Percentiles rank a stretch among this genome's conserved stretches.
phyloP scores from a whole-genome alignment of 2,113 vertebrate genomes.

The Prunella himalayana region DNA sequence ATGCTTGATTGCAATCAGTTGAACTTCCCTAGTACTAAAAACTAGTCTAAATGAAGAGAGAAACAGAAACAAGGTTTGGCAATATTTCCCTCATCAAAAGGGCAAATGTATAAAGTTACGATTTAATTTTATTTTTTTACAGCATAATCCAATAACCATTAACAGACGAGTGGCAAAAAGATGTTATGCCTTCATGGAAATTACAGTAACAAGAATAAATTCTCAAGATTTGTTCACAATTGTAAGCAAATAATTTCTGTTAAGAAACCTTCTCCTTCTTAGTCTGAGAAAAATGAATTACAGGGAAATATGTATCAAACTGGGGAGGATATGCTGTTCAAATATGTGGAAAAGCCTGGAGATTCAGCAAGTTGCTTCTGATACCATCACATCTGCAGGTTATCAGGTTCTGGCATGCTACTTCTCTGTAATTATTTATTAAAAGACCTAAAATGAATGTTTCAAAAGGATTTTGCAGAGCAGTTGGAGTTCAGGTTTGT shows the following conservation, averaged over 20 bases:
- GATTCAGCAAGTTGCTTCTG: background rate
- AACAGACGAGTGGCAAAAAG: background rate
- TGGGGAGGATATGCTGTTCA: background rate
- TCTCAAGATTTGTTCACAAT: background rate
- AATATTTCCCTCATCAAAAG: background rate
- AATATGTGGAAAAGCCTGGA: background rate
- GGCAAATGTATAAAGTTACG: background rate
- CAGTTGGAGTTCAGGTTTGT: background rate
- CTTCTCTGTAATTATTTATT: conserved; percentile 28
- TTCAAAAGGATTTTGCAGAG: conserved; percentile 7
- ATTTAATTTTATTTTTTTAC: background rate
- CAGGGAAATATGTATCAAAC: background rate
- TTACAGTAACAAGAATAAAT: background rate
- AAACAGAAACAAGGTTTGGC: background rate
- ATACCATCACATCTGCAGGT: background rate
- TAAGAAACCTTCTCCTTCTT: background rate
- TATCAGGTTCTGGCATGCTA: background rate
- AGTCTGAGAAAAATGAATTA: background rate
- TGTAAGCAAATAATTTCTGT: background rate
- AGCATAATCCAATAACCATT: background rate
- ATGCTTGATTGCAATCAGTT: background rate
- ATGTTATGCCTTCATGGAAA: background rate
- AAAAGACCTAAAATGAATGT: background rate
- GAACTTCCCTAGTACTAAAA: background rate
- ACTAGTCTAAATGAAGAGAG: background rate